A percentile compares a stretch with the other conserved stretches of the same genome.
phyloP scores from a whole-genome alignment of 2,888 invertebrate genomes.

The Lordiphosa andalusiaca region DNA sequence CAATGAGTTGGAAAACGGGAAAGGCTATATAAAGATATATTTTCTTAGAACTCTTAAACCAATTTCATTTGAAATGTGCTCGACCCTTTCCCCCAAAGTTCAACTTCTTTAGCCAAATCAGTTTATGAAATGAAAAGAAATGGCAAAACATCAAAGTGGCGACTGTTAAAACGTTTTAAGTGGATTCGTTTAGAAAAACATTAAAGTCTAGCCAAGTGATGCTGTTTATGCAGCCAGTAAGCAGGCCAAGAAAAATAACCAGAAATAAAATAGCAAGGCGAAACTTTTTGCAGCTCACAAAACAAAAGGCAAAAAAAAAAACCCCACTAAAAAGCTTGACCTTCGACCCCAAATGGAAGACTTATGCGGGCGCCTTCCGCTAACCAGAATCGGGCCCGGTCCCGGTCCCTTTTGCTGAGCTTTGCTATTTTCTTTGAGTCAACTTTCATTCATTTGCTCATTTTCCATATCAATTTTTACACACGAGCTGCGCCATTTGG shows the following conservation, averaged over 20 bases:
- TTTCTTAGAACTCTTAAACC: no score
- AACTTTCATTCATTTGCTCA: conserved; percentile 12
- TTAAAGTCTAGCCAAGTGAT: conserved; percentile 53
- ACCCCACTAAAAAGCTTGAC: conserved; percentile 42
- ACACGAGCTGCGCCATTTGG: conserved; percentile 49
- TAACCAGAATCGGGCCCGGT: no score
- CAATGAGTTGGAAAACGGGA: neutral
- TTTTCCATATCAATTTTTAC: conserved; percentile 53
- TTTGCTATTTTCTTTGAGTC: conserved; percentile 4
- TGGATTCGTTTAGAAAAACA: conserved; percentile 56
- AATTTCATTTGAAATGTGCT: neutral
- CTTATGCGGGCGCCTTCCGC: conserved; percentile 31
- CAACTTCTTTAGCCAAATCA: neutral
- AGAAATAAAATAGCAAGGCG: conserved; percentile 4
- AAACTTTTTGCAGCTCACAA: no score
- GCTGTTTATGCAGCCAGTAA: conserved; percentile 34
- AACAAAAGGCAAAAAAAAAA: neutral
- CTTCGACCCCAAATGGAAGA: conserved; percentile 30
- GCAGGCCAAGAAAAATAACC: conserved; percentile 24
- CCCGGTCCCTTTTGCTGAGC: conserved; percentile 25
- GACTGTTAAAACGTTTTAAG: conserved; percentile 48
- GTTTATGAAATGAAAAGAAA: conserved; percentile 1
- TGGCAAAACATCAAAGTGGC: conserved; percentile 52
- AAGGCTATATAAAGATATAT: no score
- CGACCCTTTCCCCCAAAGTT: neutral